Percentiles rank a stretch among this genome's conserved stretches.
Conservation (phyloP, 2,797 vertebrate species). For the Gouania willdenowi region DNA sequence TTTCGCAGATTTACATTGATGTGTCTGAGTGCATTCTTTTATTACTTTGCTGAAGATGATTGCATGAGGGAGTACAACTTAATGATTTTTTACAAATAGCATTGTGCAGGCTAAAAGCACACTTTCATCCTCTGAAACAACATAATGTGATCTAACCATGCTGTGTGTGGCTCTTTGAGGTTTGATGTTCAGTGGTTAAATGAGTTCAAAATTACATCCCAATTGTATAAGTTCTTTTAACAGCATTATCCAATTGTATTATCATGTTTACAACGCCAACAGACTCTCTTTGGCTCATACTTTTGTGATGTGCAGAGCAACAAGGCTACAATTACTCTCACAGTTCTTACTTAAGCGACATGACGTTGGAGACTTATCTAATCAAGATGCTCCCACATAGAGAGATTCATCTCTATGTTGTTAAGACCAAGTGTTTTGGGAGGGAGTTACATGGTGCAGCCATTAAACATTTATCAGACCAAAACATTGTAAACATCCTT, state of each 20-base stretch:
- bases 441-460: slow-evolving; percentile 40
- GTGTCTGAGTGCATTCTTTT: slow-evolving; percentile 21
- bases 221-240: slow-evolving; percentile 42
- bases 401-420: slow-evolving; percentile 14
- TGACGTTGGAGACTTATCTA: slow-evolving; percentile 19
- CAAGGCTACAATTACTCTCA: slow-evolving; percentile 46
- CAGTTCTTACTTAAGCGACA: slow-evolving; percentile 42
- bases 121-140: slow-evolving; percentile 29
- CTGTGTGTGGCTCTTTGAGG: slow-evolving; percentile 9
- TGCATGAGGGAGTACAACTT: slow-evolving; percentile 24
- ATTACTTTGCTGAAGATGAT: slow-evolving; percentile 24
- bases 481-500: slow-evolving; percentile 13
- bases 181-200: slow-evolving; percentile 19
- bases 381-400: slow-evolving; percentile 9
- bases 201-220: slow-evolving; percentile 43
- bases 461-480: slow-evolving; percentile 36
- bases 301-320: slow-evolving; percentile 11
- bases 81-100: slow-evolving; percentile 48
- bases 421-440: slow-evolving; percentile 37
- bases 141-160: slow-evolving; percentile 42
- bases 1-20: slow-evolving; percentile 20
- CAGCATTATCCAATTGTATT: slow-evolving; percentile 30
- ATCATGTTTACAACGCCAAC: slow-evolving; percentile 34
- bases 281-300: not conserved
- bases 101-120: slow-evolving; percentile 35